phyloP scores from a whole-genome alignment of 2,888 invertebrate genomes.

The Tachina fera region DNA sequence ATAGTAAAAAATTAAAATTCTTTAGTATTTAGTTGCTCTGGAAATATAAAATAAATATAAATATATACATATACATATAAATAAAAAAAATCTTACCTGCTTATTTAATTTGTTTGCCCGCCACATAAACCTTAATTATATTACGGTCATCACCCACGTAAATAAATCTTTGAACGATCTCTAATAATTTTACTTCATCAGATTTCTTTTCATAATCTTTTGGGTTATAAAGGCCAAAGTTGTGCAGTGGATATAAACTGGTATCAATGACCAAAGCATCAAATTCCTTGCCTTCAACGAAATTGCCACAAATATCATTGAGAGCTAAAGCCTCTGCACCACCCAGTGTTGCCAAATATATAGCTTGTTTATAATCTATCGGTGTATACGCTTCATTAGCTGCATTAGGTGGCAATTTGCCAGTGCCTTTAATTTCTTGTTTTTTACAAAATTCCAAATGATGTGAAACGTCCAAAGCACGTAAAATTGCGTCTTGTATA shows the following conservation, averaged over 20 bases:
- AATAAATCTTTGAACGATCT: slow-evolving; percentile 89
- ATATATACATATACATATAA: slow-evolving; percentile 44
- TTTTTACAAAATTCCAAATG: slow-evolving; percentile 85
- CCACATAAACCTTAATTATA: slow-evolving; percentile 89
- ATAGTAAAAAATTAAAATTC: slow-evolving; percentile 15
- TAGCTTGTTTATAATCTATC: slow-evolving; percentile 89
- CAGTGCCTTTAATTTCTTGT: slow-evolving; percentile 78
- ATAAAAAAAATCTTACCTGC: slow-evolving; percentile 30
- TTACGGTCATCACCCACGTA: slow-evolving; percentile 93
- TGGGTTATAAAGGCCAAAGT: slow-evolving; percentile 79
- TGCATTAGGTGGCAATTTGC: slow-evolving; percentile 65
- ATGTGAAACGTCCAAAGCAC: slow-evolving; percentile 89
- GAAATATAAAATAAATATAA: slow-evolving; percentile 12
- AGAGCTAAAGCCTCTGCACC: slow-evolving; percentile 92
- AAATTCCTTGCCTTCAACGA: slow-evolving; percentile 91
- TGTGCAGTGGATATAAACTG: slow-evolving; percentile 84
- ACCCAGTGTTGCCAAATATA: slow-evolving; percentile 93
- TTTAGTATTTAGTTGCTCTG: slow-evolving; percentile 31
- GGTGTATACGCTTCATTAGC: slow-evolving; percentile 80
- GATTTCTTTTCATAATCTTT: slow-evolving; percentile 73
- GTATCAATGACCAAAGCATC: slow-evolving; percentile 92
- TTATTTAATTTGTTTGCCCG: slow-evolving; percentile 85
- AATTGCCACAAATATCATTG: slow-evolving; percentile 90
- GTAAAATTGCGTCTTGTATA: slow-evolving; percentile 89
- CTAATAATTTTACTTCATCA: slow-evolving; percentile 84